A percentile compares a stretch with the other conserved stretches of the same genome.
phyloP scores from a whole-genome alignment of 2,888 invertebrate species.

The Lasioglossum lativentre region DNA sequence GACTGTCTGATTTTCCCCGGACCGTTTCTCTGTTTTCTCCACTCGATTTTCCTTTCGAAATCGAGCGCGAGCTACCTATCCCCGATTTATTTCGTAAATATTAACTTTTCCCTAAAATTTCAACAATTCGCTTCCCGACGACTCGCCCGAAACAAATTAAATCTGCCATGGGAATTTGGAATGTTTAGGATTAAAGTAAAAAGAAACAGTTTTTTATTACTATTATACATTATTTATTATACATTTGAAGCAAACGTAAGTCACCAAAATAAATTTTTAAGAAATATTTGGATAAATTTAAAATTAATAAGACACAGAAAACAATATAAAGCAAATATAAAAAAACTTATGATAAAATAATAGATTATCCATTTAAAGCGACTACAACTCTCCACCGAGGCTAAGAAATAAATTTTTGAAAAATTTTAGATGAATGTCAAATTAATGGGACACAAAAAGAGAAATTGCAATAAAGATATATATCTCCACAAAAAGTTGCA shows the following conservation, averaged over 20 bases:
- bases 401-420: background rate
- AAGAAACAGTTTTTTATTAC: background rate
- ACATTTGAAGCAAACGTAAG: no score
- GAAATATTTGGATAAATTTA: background rate
- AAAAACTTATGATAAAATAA: no score
- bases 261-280: background rate
- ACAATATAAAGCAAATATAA: no score
- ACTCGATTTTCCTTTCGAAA: conserved; percentile 34
- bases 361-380: background rate
- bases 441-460: background rate
- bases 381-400: background rate
- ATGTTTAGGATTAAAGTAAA: background rate
- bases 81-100: conserved; percentile 6
- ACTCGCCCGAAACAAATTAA: background rate
- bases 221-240: no score
- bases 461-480: no score
- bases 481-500: background rate
- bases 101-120: background rate
- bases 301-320: background rate
- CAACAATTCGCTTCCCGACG: background rate
- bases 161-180: no score
- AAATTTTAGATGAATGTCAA: no score
- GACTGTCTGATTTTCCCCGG: conserved; percentile 64
- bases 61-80: conserved; percentile 32
- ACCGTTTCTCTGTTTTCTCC: conserved; percentile 41